Conservation (phyloP, 2,113 vertebrate species). For the Ophthalmolycus amberensis region DNA sequence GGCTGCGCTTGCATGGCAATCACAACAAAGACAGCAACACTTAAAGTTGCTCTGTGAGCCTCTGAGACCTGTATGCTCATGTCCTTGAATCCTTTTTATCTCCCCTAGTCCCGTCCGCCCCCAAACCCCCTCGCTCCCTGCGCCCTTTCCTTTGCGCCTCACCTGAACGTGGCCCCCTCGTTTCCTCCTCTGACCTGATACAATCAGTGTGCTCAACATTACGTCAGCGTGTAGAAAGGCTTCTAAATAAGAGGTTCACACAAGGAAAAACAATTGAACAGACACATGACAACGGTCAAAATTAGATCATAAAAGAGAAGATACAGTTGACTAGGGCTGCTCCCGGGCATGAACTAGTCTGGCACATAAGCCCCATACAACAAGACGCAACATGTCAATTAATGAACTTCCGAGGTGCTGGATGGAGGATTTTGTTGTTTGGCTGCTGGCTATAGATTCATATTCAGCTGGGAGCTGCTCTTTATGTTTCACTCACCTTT, state of each 20-base stretch:
- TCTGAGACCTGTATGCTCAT: background rate
- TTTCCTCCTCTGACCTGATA: constrained; percentile 60
- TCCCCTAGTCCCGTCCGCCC: background rate
- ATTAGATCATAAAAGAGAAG: background rate
- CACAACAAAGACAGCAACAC: background rate
- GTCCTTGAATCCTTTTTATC: constrained; percentile 2
- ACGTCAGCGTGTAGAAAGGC: background rate
- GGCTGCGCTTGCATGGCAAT: background rate
- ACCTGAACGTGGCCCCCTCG: constrained; percentile 40
- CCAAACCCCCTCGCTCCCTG: background rate
- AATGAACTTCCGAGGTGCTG: background rate
- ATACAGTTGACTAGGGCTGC: too few species aligned
- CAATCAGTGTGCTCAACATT: background rate
- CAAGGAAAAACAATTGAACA: background rate
- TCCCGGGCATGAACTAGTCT: background rate
- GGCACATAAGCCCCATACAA: background rate
- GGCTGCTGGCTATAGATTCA: background rate
- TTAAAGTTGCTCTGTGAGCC: background rate
- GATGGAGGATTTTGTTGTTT: background rate
- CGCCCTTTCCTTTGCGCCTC: background rate
- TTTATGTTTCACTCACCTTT: constrained; percentile 84
- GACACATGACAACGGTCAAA: background rate
- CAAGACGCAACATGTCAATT: background rate
- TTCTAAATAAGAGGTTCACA: background rate
- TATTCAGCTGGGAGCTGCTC: background rate